Evolutionary conservation across 2,113 vertebrate genomes (phyloP).

Genomic region (Ivindomyrus marchei): DNA sequence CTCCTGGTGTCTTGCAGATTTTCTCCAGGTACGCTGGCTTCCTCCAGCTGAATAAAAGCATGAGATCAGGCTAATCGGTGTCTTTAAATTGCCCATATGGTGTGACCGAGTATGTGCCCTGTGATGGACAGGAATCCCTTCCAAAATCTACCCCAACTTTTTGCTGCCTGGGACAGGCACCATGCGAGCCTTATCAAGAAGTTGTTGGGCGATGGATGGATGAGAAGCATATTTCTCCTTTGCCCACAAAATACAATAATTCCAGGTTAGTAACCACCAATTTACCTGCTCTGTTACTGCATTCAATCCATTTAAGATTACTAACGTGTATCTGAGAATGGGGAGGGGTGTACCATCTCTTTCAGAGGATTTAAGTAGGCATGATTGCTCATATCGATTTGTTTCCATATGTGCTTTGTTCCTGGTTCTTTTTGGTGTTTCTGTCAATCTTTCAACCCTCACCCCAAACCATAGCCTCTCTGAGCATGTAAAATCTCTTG

Average conservation of each 20-base stretch:
- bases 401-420: not conserved
- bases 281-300: not conserved
- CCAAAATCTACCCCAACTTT: not conserved
- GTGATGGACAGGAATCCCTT: not conserved
- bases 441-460: not conserved
- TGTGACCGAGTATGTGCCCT: not conserved
- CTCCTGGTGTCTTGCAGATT: not conserved
- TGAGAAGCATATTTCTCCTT: not conserved
- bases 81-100: not conserved
- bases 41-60: not conserved
- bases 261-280: not conserved
- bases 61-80: not conserved
- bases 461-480: not conserved
- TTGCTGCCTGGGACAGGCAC: not conserved
- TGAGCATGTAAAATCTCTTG: not conserved
- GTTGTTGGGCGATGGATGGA: not conserved
- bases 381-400: not conserved
- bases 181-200: not conserved
- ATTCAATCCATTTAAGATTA: not conserved
- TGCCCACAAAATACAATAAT: not conserved
- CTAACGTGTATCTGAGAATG: not conserved
- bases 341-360: not conserved
- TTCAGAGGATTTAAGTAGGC: not conserved
- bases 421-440: not conserved
- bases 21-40: not conserved